Evolutionary conservation across 2,797 vertebrate genomes (phyloP).

Genomic region (Megalops cyprinoides): DNA sequence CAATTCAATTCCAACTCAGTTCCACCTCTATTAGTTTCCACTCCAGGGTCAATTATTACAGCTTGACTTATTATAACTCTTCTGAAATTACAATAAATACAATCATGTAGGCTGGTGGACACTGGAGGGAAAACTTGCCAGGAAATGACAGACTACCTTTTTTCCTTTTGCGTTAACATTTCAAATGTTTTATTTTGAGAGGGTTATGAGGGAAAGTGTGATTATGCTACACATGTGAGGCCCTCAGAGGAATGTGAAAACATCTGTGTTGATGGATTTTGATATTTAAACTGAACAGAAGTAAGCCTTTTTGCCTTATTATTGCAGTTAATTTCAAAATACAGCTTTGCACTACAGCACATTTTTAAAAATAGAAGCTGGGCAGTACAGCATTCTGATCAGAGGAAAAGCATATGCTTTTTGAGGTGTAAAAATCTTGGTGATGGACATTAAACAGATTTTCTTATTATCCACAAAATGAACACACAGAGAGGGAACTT

Average conservation of each 20-base stretch:
- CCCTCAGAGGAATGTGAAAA: neutral
- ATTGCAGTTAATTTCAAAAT: no score
- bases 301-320: no score
- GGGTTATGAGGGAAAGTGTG: neutral
- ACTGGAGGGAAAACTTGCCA: neutral
- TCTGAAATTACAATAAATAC: slow-evolving; percentile 4
- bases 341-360: neutral
- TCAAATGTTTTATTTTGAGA: neutral
- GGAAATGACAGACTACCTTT: neutral
- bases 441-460: neutral
- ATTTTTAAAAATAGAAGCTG: neutral
- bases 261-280: neutral
- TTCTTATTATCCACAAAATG: neutral
- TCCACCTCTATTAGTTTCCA: neutral
- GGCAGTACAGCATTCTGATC: neutral
- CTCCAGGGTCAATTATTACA: neutral
- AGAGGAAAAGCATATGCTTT: neutral
- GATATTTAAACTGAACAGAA: neutral
- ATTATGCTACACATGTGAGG: neutral
- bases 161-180: neutral
- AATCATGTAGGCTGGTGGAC: neutral
- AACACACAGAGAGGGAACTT: neutral
- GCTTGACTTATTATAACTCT: neutral
- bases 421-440: neutral
- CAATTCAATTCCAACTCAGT: neutral